phyloP scores from a whole-genome alignment of 2,888 invertebrate species.

The Drosophila histrio region DNA sequence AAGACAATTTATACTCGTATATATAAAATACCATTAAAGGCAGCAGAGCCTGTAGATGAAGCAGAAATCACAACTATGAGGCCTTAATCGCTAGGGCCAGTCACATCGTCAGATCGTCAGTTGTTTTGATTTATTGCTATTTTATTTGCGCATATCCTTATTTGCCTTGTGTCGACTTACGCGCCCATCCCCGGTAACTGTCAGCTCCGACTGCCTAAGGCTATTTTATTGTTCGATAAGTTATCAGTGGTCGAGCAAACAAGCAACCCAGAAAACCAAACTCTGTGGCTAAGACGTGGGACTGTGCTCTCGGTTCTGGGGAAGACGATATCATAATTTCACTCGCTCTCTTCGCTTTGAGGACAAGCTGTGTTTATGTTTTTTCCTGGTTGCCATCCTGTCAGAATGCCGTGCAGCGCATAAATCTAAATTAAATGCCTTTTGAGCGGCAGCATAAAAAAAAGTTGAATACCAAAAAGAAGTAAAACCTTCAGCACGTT shows the following conservation, averaged over 20 bases:
- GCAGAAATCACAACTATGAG: constrained; percentile 65
- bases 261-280: constrained; percentile 48
- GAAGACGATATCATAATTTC: constrained; percentile 69
- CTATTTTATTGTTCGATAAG: constrained; percentile 79
- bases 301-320: constrained; percentile 6
- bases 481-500: constrained; percentile 63
- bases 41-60: background rate
- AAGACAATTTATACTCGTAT: constrained; percentile 66
- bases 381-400: constrained; percentile 53
- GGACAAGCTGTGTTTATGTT: constrained; percentile 65
- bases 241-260: constrained; percentile 69
- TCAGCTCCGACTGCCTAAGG: constrained; percentile 61
- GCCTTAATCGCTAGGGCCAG: constrained; percentile 72
- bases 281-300: constrained; percentile 19
- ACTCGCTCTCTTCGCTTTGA: constrained; percentile 31
- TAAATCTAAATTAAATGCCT: constrained; percentile 82
- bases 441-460: constrained; percentile 51
- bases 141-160: constrained; percentile 80
- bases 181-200: constrained; percentile 27
- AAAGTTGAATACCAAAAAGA: constrained; percentile 18
- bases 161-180: constrained; percentile 68
- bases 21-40: constrained; percentile 16
- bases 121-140: constrained; percentile 77
- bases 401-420: constrained; percentile 71
- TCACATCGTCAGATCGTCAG: constrained; percentile 75